Percentiles rank a stretch among this genome's conserved stretches.
Evolutionary conservation across 2,113 vertebrate species (phyloP).

Genomic region (Thalassarche chlororhynchos): DNA sequence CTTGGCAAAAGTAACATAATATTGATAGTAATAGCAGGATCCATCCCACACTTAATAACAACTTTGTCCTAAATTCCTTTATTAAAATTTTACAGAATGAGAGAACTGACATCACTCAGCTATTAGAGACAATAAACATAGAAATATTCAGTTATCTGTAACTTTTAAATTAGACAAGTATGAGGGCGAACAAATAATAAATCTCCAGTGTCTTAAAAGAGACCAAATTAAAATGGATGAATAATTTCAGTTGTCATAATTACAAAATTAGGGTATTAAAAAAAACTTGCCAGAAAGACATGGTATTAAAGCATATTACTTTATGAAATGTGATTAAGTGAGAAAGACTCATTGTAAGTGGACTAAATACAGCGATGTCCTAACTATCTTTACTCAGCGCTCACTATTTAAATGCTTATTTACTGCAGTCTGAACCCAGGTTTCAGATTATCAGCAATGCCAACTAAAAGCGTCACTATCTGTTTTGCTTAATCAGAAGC

Average conservation of each 20-base stretch:
- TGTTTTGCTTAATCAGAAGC: background rate
- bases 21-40: background rate
- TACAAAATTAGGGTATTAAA: slow-evolving; percentile 51
- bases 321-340: background rate
- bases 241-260: slow-evolving; percentile 53
- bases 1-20: background rate
- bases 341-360: background rate
- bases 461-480: background rate
- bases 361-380: background rate
- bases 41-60: background rate
- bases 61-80: background rate
- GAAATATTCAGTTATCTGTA: slow-evolving; percentile 47
- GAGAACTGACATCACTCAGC: background rate
- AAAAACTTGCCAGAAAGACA: background rate
- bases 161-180: slow-evolving; percentile 56
- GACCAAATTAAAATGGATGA: slow-evolving; percentile 36
- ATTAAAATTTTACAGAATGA: slow-evolving; percentile 18
- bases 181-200: slow-evolving; percentile 36
- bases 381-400: background rate
- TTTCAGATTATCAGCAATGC: background rate
- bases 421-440: background rate
- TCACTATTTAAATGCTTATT: background rate
- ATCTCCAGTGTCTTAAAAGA: slow-evolving; percentile 32
- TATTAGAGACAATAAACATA: slow-evolving; percentile 45
- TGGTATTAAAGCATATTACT: background rate